A percentile compares a stretch with the other conserved stretches of the same genome.
phyloP scores from a whole-genome alignment of 2,797 vertebrate genomes.

The Apogon talboti region DNA sequence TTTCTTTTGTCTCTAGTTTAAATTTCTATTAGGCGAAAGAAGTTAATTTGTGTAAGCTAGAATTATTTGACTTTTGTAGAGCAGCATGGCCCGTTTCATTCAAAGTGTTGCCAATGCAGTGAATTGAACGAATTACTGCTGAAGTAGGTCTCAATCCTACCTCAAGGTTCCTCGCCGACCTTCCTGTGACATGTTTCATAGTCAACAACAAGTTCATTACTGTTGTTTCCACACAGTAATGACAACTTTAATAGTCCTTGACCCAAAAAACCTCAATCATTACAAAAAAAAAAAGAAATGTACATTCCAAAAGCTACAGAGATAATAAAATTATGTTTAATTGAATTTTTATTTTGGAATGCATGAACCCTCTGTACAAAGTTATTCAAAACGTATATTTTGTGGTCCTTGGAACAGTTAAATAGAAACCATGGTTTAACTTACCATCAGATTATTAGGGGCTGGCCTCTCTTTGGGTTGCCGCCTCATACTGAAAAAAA shows the following conservation, averaged over 20 bases:
- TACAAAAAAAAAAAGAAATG: constrained; percentile 33
- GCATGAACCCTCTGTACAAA: constrained; percentile 38
- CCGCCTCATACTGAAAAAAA: constrained; percentile 90
- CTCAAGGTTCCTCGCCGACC: constrained; percentile 64
- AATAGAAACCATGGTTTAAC: constrained; percentile 68
- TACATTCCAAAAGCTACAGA: constrained; percentile 43
- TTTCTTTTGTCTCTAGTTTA: constrained; percentile 39
- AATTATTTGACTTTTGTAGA: constrained; percentile 55
- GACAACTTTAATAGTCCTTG: constrained; percentile 61
- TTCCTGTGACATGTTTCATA: constrained; percentile 52
- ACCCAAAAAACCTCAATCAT: constrained; percentile 60
- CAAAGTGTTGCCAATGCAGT: constrained; percentile 27
- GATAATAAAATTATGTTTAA: constrained; percentile 56
- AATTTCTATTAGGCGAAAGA: constrained; percentile 40
- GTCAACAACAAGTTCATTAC: constrained; percentile 59
- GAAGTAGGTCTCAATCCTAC: constrained; percentile 61
- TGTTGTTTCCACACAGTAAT: constrained; percentile 42
- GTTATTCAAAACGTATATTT: constrained; percentile 50
- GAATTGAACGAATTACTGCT: constrained; percentile 60
- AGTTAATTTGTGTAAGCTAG: constrained; percentile 39
- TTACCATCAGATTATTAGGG: constrained; percentile 97
- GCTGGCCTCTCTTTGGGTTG: constrained; percentile 96
- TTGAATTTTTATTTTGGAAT: constrained; percentile 49
- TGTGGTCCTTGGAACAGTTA: constrained; percentile 49
- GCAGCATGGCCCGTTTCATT: constrained; percentile 42